A percentile compares a stretch with the other conserved stretches of the same genome.
phyloP scores from a whole-genome alignment of 2,888 invertebrate genomes.

The Pollenia angustigena region DNA sequence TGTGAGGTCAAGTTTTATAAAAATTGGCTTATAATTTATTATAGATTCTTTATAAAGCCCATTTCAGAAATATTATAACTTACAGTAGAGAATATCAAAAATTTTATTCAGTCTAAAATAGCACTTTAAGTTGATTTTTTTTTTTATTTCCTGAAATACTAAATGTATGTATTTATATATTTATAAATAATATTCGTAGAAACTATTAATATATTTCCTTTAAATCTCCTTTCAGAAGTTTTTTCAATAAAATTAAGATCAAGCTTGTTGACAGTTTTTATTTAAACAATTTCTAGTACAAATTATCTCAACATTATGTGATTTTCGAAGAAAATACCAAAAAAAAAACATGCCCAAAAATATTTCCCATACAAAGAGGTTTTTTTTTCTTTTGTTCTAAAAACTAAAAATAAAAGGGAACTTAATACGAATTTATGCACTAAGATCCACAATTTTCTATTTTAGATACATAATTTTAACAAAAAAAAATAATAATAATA shows the following conservation, averaged over 20 bases:
- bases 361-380: neutral
- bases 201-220: neutral
- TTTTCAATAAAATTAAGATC: slow-evolving; percentile 6
- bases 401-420: slow-evolving; percentile 44
- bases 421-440: slow-evolving; percentile 5
- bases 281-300: neutral
- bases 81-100: too few species aligned
- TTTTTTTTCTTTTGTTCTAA: slow-evolving; percentile 18
- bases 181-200: neutral
- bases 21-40: too few species aligned
- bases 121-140: too few species aligned
- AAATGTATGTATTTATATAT: too few species aligned
- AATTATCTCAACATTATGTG: neutral
- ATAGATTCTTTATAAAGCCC: too few species aligned
- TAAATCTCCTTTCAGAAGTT: neutral
- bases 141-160: too few species aligned
- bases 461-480: neutral
- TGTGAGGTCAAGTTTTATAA: too few species aligned
- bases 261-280: slow-evolving; percentile 3
- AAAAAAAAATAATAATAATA: neutral
- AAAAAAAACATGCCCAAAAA: slow-evolving; percentile 35
- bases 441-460: neutral
- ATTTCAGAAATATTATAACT: too few species aligned
- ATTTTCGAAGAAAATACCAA: neutral
- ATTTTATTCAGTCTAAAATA: too few species aligned